These are phyloP conservation scores for Saimiri boliviensis DNA, from an alignment of 2,113 vertebrate species.

Conservation along the genomic window DNA sequence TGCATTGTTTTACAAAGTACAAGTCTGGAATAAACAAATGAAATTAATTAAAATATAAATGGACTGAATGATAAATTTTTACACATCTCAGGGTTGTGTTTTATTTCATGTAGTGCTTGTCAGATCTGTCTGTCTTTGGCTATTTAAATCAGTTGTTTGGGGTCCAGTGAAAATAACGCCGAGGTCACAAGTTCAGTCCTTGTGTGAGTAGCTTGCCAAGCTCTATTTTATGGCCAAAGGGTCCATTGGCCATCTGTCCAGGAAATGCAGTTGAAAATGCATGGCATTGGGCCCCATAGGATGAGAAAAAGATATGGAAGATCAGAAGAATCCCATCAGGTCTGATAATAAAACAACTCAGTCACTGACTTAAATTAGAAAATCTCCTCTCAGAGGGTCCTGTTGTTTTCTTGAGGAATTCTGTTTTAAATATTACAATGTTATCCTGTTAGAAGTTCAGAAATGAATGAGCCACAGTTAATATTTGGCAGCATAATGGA, in stretches of 20 bases:
- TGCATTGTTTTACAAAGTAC: neutral
- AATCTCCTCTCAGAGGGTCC: neutral
- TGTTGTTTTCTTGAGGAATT: neutral
- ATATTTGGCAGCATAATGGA: neutral
- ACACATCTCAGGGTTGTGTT: neutral
- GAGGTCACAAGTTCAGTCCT: conserved; percentile 71
- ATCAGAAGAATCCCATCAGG: conserved; percentile 4
- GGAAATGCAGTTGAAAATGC: conserved; percentile 16
- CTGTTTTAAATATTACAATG: neutral
- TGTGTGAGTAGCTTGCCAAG: conserved; percentile 52
- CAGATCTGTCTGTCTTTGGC: conserved; percentile 54
- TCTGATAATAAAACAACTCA: conserved; percentile 10
- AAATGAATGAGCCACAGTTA: neutral
- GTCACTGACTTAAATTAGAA: neutral
- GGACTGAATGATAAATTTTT: neutral
- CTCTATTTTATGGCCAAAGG: conserved; percentile 52
- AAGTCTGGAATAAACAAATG: neutral
- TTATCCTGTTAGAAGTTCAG: neutral
- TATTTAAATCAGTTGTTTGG: conserved; percentile 54
- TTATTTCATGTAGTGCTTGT: conserved; percentile 33
- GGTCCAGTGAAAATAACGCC: conserved; percentile 9
- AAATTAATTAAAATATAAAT: conserved; percentile 52
- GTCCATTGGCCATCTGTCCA: conserved; percentile 61
- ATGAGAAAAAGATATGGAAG: conserved; percentile 33
- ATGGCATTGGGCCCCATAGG: conserved; percentile 41